Evolutionary conservation across 1,140 invertebrate species (phyloP), one percentile per base, ranked within the genome.

Genomic region (Trichonephila inaurata): DNA sequence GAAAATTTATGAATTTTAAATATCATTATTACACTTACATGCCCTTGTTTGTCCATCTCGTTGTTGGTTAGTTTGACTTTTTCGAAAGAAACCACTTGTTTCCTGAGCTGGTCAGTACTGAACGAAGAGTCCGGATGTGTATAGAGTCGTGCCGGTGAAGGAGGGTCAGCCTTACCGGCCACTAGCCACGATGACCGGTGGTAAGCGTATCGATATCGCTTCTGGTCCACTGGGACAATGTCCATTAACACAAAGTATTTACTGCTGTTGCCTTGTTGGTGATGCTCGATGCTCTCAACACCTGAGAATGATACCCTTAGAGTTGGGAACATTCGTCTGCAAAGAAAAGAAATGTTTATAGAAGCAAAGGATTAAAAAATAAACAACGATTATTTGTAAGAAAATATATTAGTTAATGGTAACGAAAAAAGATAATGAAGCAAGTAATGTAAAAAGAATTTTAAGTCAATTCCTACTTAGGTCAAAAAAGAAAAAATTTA

Each of bases 121-220:
- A 98, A 99, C 81, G 99, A 99, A 86, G 98, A 99, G 96, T 99
- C 99, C 8, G 99, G 99, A 96, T 99, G 99, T 83, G 60, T 19
- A 98, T 97, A 96, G 99, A 99, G 94, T 99, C 97, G 92, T 99
- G 96, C 83, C 98, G 97, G 60, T 98, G 98, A 18, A 99, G 98
- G 66, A 89, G 99, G 99, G 97, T 97, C 97, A 7, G 97, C 97
- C 95, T 97, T 97, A n/a, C 97, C 97, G 8, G 97, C 97, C 61
- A 97, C 97, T 77, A 97, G 95, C 97, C 97, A 97, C 5, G 97
- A 96, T 5, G 97, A 97, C 91, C 97, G 96, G 95, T 97, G 97
- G 95, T 97, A 97, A 62, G 97, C 97, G 95, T 97, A 97, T 51
- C 97, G 96, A 95, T 97, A 97, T 14, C 97, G 95, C 94, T 97